Evolutionary conservation across 2,888 invertebrate species (phyloP), one percentile per base, ranked within the genome.

Genomic region (Synanthedon andrenaeformis): DNA sequence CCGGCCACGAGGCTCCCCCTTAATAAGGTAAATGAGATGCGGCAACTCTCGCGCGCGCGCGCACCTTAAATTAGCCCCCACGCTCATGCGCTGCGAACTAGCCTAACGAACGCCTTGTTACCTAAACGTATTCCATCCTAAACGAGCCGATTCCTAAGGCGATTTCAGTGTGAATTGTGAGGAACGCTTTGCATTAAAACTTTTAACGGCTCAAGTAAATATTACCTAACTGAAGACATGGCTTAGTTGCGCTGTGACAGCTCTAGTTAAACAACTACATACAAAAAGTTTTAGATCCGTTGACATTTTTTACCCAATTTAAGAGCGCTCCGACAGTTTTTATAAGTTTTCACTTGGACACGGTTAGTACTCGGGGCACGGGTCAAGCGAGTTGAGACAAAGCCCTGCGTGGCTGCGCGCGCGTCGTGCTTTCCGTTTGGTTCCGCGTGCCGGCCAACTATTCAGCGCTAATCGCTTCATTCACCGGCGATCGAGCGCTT

Each of bases 391-490:
- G 72, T 74, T 81, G 85, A 86, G 85, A 86, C 86, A 85, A 85
- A 76, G 79, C 73, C 64, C 74, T 61, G 74, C 74, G 73, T 70
- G 75, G 68, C 45, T 49, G 69, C 66, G 68, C 74, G 72, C 70
- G 71, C 74, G 75, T 81, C 81, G 80, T 81, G 81, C 70, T 63
- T 58, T 60, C 63, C 71, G 67, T 69, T 82, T 84, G 76, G 86
- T 87, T 85, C 81, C 78, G 79, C 77, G 77, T 87, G 83, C 87
- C 85, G 75, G 66, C 63, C 63, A 58, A 35, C 78, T 73, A 84
- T 84, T 84, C 78, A 84, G 81, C 82, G 78, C 77, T 84, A 87
- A 87, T 86, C 85, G 85, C 86, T 87, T 85, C 82, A 87, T 86
- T 85, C 83, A 83, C 71, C 74, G 59, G 59, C 68, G 66, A 72